Evolutionary conservation across 92 coral and sea anemone species (phyloP), one percentile per base, ranked within the genome.

Genomic region (Galaxea fascicularis): DNA sequence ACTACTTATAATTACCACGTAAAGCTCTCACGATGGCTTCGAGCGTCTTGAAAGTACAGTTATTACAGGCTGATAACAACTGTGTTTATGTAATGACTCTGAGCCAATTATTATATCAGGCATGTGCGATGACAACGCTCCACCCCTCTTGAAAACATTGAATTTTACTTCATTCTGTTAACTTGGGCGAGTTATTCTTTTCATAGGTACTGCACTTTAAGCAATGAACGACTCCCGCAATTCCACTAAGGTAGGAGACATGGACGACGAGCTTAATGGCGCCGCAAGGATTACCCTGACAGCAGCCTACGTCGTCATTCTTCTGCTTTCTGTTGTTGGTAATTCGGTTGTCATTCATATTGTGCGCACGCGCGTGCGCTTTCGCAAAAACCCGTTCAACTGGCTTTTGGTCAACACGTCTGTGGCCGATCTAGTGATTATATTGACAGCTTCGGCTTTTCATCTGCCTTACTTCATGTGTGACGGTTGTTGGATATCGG

Each of bases 311-410:
- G 84, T 53, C 20, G 64, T 64, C 18, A 79, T 65, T 53, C 8
- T 79, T 17, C 59, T 66, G 22, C 4, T 65, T 31, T 65, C 84
- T 11, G 29, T 79, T 26, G 21, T 45, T 12, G 84, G 75, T 12
- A 79, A 79, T 29, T 79, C 74, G 20, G 49, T 79, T 15, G n/a
- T 79, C 84, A 66, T 79, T n/a, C 84, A 79, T 13, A 49, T 79
- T 66, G 74, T 79, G 64, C 84, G 84, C 65, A 79, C 84, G 7
- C 74, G 84, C 24, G 9, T 18, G 30, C 47, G 29, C 31, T 65
- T 79, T 26, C 62, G 84, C 8, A 68, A 67, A 22, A 79, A 65
- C 51, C 65, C 76, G 26, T 80, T 80, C 76, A 80, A 80, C 85
- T 80, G 75, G 85, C 85, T 80, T 53, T 57, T 80, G 22, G 60